Evolutionary conservation across 1,140 invertebrate genomes (phyloP).

Genomic region (Lepidotrigona ventralis): DNA sequence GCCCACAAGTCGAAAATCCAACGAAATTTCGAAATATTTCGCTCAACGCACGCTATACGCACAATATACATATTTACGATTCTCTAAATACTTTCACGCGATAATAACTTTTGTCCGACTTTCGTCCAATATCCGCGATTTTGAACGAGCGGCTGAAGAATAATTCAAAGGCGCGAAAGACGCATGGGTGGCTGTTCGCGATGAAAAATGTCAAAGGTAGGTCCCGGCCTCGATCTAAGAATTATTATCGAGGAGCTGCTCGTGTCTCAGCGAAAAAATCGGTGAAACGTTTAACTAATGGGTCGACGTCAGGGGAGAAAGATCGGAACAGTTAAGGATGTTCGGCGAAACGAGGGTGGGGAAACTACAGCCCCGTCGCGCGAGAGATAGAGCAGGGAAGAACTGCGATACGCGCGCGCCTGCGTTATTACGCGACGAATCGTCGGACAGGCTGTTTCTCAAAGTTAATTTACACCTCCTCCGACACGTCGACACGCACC

Average conservation of each 20-base stretch:
- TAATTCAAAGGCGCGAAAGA: constrained; percentile 20
- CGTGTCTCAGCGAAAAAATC: constrained; percentile 40
- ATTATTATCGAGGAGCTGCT: constrained; percentile 43
- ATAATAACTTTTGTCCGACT: too few relatives aligned
- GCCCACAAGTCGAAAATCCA: too few relatives aligned
- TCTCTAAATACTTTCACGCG: too few relatives aligned
- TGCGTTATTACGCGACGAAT: constrained; percentile 66
- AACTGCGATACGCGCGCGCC: constrained; percentile 43
- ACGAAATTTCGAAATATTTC: too few relatives aligned
- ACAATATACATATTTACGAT: too few relatives aligned
- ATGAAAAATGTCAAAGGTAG: constrained; percentile 25
- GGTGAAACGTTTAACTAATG: constrained; percentile 34
- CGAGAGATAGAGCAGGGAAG: constrained; percentile 36
- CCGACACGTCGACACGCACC: not conserved
- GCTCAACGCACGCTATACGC: too few relatives aligned
- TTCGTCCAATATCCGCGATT: too few relatives aligned
- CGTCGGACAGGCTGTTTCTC: constrained; percentile 66
- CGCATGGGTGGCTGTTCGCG: not conserved
- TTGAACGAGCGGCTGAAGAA: not conserved
- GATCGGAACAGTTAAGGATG: constrained; percentile 34
- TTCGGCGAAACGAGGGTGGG: not conserved
- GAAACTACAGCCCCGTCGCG: not conserved
- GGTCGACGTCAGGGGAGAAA: constrained; percentile 28
- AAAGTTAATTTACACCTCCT: constrained; percentile 67
- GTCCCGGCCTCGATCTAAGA: constrained; percentile 24